Evolutionary conservation across 2,888 invertebrate genomes (phyloP), one percentile per base, ranked within the genome.

Genomic region (Thumatha senex): DNA sequence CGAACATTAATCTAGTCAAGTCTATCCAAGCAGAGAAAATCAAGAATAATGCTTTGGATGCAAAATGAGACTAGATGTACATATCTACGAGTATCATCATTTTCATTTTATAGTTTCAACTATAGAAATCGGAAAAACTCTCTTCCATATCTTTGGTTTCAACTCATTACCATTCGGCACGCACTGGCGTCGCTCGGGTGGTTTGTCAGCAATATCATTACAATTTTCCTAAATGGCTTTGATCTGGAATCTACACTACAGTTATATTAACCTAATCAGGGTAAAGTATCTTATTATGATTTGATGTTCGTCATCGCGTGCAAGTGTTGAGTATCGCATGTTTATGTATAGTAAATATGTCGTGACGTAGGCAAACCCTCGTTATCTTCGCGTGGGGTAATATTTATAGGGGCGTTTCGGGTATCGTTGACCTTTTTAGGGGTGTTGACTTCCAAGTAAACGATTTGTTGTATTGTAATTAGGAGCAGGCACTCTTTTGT

Each of bases 321-420:
- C 50, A 63, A 65, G 66, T 63, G 67, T 71, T 58, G 64, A 56
- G 47, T 66, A 58, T 86, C 61, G 87, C 89, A 78, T 87, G 87
- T 81, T 83, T 70, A 66, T 62, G 35, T 35, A 66, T 71, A 78
- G 77, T 89, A 84, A 87, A 84, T 76, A 80, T 78, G 72, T 70
- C 64, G 70, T 76, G 70, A 67, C 69, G 71, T 69, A 63, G 76
- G 78, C 31, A 31, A 8, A 11, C 78, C 47, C 58, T 72, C n/a
- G 61, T 74, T 64, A 72, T 74, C 67, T 72, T 41, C 14, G 64
- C 61, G 63, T 70, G 61, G 63, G 72, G 74, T 70, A 72, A 71
- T 61, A 53, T 70, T 74, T 63, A 73, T 65, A 63, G 74, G 81
- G 78, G 72, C 64, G 70, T 73, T 74, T 75, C 61, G 64, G 67